Percentiles rank a stretch among this genome's conserved stretches.
Evolutionary conservation across 2,113 vertebrate genomes (phyloP).

Genomic region (Cavia porcellus): DNA sequence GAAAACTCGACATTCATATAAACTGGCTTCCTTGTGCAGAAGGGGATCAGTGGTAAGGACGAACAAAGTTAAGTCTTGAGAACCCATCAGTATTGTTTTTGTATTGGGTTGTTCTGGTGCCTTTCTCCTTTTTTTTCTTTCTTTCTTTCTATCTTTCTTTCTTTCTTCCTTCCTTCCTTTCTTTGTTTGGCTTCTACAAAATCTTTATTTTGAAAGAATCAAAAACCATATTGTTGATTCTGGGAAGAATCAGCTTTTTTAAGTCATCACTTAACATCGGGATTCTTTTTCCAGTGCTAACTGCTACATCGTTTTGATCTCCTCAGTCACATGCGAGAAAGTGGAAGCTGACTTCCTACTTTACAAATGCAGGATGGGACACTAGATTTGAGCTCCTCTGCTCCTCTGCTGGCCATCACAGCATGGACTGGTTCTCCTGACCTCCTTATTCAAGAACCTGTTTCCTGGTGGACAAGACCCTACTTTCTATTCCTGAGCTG

Average conservation of each 20-base stretch:
- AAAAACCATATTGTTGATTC: neutral
- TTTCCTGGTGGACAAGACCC: neutral
- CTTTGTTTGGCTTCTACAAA: neutral
- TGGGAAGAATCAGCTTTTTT: neutral
- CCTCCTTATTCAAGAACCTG: neutral
- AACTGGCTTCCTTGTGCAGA: neutral
- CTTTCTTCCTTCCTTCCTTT: neutral
- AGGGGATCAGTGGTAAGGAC: neutral
- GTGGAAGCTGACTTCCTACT: neutral
- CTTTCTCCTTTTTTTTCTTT: neutral
- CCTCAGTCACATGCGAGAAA: neutral
- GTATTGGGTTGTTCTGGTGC: neutral
- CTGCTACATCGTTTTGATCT: neutral
- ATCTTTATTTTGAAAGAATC: conserved; percentile 47
- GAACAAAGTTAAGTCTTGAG: neutral
- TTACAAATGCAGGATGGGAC: neutral
- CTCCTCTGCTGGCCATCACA: neutral
- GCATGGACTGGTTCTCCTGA: neutral
- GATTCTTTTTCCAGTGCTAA: neutral
- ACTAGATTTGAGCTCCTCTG: neutral
- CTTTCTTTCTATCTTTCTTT: neutral
- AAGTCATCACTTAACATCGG: neutral
- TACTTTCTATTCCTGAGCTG: neutral
- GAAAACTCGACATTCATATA: neutral
- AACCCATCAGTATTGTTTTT: neutral